phyloP scores from a whole-genome alignment of 1,140 invertebrate genomes.

The Druon quercuslanigerum region DNA sequence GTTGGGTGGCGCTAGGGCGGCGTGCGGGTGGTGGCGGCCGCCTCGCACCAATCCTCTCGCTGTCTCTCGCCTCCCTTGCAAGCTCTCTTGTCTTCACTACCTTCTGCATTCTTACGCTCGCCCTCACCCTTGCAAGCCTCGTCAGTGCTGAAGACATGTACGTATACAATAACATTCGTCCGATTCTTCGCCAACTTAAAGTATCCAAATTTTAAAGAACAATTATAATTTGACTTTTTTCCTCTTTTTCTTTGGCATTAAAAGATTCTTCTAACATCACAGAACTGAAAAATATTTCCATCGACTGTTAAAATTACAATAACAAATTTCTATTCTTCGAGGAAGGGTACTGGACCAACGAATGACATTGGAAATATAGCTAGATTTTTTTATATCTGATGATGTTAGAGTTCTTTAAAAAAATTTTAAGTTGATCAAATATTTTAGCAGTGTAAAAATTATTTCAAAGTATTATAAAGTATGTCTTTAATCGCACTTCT shows the following conservation, averaged over 20 bases:
- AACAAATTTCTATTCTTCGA: too few relatives aligned
- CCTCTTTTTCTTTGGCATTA: background rate
- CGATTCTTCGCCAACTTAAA: background rate
- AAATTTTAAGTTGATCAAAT: too few relatives aligned
- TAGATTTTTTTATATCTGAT: too few relatives aligned
- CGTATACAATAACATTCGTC: slow-evolving; percentile 54
- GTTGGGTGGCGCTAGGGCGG: slow-evolving; percentile 75
- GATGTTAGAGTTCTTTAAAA: too few relatives aligned
- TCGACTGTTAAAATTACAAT: background rate
- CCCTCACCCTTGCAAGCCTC: slow-evolving; percentile 68
- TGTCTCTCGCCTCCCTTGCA: slow-evolving; percentile 73
- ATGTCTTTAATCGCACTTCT: too few relatives aligned
- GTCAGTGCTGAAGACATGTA: slow-evolving; percentile 72
- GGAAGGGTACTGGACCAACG: too few relatives aligned
- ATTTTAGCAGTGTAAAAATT: too few relatives aligned
- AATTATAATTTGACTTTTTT: background rate
- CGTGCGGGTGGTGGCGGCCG: slow-evolving; percentile 73
- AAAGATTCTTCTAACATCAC: background rate
- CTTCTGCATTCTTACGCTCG: slow-evolving; percentile 69
- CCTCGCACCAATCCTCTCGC: slow-evolving; percentile 73
- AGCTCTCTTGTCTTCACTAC: slow-evolving; percentile 68
- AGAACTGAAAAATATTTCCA: background rate
- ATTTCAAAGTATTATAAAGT: too few relatives aligned
- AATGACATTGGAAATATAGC: too few relatives aligned
- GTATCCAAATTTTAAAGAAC: background rate